A percentile compares a stretch with the other conserved stretches of the same genome.
phyloP scores from a whole-genome alignment of 2,113 vertebrate genomes.

The Helogale parvula region DNA sequence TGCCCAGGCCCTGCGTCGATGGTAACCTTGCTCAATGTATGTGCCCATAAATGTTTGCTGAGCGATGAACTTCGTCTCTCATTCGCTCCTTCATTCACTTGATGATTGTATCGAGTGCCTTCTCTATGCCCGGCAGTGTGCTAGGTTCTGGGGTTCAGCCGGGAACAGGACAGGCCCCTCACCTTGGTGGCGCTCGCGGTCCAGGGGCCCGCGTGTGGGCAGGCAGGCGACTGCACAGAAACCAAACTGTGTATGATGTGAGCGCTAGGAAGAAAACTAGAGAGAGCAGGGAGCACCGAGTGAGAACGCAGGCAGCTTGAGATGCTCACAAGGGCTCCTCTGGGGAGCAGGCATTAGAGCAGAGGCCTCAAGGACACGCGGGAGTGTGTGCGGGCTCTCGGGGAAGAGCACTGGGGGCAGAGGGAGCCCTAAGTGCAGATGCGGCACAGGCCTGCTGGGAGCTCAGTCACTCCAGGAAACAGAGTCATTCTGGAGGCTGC shows the following conservation, averaged over 20 bases:
- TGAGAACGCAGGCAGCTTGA: not conserved
- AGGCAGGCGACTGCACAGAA: not conserved
- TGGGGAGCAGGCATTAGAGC: not conserved
- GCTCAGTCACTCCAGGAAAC: not conserved
- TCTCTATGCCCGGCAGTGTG: not conserved
- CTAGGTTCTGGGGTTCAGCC: not conserved
- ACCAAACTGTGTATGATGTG: no score
- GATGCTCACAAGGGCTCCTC: not conserved
- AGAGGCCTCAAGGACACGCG: not conserved
- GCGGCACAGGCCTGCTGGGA: not conserved
- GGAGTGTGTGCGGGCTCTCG: no score
- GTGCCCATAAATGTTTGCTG: not conserved
- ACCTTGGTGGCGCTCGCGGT: not conserved
- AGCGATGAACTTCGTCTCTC: not conserved
- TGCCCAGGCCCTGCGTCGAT: not conserved
- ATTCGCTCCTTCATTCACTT: not conserved
- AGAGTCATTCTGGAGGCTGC: not conserved
- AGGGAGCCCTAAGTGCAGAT: not conserved
- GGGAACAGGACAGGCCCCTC: not conserved
- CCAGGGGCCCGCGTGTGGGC: accelerated
- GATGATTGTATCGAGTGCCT: not conserved
- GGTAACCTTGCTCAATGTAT: not conserved
- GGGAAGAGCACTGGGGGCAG: not conserved
- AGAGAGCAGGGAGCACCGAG: not conserved
- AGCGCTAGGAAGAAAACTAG: not conserved